phyloP scores from a whole-genome alignment of 2,113 vertebrate genomes.

The Dipodomys spectabilis region DNA sequence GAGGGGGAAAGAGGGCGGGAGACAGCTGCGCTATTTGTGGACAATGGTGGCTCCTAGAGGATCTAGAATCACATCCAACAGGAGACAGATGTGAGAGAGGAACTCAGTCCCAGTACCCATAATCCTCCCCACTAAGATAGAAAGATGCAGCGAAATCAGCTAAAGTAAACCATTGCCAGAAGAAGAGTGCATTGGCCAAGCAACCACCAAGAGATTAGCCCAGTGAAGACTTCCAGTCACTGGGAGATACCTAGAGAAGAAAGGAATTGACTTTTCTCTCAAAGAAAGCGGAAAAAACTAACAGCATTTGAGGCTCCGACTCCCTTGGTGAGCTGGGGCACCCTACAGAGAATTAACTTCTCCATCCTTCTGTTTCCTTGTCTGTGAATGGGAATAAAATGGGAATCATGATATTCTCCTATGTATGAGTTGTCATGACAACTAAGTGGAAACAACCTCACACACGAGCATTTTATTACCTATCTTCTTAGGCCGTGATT shows the following conservation, averaged over 20 bases:
- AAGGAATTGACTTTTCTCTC: neutral
- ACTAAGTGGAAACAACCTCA: neutral
- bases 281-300: neutral
- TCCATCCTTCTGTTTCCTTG: neutral
- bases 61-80: neutral
- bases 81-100: neutral
- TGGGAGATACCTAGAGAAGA: neutral
- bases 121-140: rapidly evolving
- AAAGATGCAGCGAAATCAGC: neutral
- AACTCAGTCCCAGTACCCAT: neutral
- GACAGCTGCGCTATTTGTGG: neutral
- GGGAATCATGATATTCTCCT: neutral
- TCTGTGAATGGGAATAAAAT: neutral
- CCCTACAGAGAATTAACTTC: neutral
- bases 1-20: neutral
- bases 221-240: neutral
- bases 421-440: neutral
- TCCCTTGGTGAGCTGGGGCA: neutral
- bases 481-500: neutral
- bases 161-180: neutral
- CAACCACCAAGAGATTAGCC: neutral
- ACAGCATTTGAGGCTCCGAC: neutral
- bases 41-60: neutral
- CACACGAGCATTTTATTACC: neutral
- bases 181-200: neutral